phyloP scores from a whole-genome alignment of 2,113 vertebrate genomes.

The Phyllostomus discolor region DNA sequence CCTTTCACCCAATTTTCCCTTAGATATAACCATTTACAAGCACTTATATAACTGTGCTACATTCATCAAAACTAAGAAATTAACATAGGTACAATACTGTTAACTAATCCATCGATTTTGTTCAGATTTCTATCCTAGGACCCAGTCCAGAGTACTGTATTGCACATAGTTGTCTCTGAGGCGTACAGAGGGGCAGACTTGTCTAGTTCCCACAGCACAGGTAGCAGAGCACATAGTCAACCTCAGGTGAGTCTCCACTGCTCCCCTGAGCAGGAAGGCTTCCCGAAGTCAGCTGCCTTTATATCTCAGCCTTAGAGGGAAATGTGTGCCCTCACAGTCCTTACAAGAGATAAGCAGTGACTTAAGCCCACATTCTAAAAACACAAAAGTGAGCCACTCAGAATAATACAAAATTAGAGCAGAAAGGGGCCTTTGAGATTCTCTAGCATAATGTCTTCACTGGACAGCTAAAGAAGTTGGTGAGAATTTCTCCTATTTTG shows the following conservation, averaged over 20 bases:
- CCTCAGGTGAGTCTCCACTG: not conserved
- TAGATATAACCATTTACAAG: not conserved
- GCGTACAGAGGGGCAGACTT: not conserved
- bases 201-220: not conserved
- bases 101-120: not conserved
- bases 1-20: not conserved
- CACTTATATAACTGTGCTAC: not conserved
- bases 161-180: not conserved
- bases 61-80: constrained; percentile 1
- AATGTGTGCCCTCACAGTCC: not conserved
- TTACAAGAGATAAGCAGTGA: not conserved
- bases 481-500: not conserved
- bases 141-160: not conserved
- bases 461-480: not conserved
- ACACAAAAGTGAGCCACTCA: not conserved
- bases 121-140: not conserved
- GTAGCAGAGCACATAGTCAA: not conserved
- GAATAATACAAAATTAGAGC: not conserved
- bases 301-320: not conserved
- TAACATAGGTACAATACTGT: not conserved
- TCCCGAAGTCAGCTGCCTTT: not conserved
- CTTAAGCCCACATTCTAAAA: not conserved
- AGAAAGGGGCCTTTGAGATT: not conserved
- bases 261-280: not conserved
- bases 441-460: not conserved